phyloP scores from a whole-genome alignment of 2,113 vertebrate genomes.

The Stigmatopora argus region DNA sequence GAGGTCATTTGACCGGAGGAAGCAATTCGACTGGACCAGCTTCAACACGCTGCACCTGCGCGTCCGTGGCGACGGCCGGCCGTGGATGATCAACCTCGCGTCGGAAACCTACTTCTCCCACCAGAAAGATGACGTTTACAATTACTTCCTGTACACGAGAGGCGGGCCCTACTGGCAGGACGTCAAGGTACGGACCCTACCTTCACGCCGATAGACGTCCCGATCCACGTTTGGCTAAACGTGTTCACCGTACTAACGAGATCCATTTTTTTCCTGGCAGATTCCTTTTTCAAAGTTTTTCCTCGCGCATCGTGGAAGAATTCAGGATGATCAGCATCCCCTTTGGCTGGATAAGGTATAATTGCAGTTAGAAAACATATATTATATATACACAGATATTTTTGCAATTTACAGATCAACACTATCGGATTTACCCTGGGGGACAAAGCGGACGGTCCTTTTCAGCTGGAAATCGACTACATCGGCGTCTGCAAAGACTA shows the following conservation, averaged over 20 bases:
- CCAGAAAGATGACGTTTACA: constrained; percentile 82
- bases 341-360: constrained; percentile 83
- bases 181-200: constrained; percentile 74
- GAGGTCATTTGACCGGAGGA: constrained; percentile 79
- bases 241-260: no score
- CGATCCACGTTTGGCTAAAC: no score
- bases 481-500: constrained; percentile 79
- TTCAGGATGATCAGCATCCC: constrained; percentile 82
- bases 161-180: constrained; percentile 98
- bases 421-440: constrained; percentile 85
- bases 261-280: constrained; percentile 50
- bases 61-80: constrained; percentile 88
- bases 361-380: no score
- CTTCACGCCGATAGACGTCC: no score
- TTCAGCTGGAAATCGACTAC: constrained; percentile 90
- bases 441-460: constrained; percentile 86
- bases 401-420: constrained; percentile 70
- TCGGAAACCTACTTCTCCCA: constrained; percentile 76
- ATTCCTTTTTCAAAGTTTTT: constrained; percentile 97
- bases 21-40: constrained; percentile 77
- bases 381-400: no score
- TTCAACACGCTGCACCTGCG: constrained; percentile 87
- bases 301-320: constrained; percentile 80
- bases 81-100: constrained; percentile 90
- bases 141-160: constrained; percentile 88